Evolutionary conservation across 2,113 vertebrate species (phyloP).

Genomic region (Catharus bicknelli): DNA sequence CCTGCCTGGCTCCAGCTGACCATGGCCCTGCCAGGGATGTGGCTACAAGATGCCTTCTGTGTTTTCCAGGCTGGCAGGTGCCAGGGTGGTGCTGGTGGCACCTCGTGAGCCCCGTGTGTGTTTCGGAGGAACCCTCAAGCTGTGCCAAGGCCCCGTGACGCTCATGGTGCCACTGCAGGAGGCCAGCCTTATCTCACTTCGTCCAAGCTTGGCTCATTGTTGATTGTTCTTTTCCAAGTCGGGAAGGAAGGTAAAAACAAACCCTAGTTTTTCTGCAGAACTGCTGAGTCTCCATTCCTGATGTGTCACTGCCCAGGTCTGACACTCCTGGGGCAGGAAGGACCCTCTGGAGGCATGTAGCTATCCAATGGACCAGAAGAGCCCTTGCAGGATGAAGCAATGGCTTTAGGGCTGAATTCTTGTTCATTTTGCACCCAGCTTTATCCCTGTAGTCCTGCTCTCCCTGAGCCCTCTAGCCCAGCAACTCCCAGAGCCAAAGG

Average conservation of each 20-base stretch:
- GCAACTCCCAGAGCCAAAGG: background rate
- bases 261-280: background rate
- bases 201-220: background rate
- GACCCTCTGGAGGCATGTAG: fast-evolving
- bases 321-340: background rate
- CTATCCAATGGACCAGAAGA: fast-evolving
- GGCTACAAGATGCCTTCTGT: background rate
- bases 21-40: fast-evolving
- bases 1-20: background rate
- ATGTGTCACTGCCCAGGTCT: background rate
- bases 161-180: fast-evolving
- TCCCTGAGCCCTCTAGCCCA: background rate
- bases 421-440: background rate
- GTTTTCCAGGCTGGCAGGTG: background rate
- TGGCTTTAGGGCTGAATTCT: background rate
- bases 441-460: background rate
- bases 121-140: background rate
- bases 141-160: background rate
- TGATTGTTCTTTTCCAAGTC: constrained; percentile 13
- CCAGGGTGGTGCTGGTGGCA: background rate
- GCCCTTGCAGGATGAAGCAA: background rate
- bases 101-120: background rate
- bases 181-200: background rate
- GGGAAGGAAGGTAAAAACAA: background rate
- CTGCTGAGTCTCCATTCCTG: background rate